These are phyloP conservation scores for Strix uralensis DNA, from an alignment of 2,113 vertebrate species.

Conservation along the genomic window DNA sequence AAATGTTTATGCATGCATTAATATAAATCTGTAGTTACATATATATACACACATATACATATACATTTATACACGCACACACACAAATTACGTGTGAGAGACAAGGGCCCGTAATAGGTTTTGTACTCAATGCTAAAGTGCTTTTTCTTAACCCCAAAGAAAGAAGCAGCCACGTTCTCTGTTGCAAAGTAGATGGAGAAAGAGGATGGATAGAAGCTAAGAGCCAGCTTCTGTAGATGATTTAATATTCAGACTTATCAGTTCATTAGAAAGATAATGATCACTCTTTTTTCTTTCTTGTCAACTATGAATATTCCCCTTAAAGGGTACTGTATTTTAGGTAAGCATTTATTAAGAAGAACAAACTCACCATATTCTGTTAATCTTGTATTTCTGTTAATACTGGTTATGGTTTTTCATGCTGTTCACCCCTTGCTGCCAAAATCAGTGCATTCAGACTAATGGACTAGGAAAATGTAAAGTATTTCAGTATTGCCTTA, in stretches of 20 bases:
- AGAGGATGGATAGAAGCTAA: not conserved
- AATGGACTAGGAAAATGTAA: not conserved
- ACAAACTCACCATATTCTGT: not conserved
- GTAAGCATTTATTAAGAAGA: not conserved
- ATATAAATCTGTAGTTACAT: not conserved
- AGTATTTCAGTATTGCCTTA: not conserved
- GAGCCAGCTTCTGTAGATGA: not conserved
- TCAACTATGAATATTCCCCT: not conserved
- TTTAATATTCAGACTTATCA: not conserved
- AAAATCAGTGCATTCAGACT: not conserved
- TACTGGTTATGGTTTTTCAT: not conserved
- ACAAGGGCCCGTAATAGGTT: rapidly evolving
- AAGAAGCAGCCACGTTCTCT: not conserved
- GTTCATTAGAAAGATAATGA: not conserved
- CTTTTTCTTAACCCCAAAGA: not conserved
- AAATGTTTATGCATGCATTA: not conserved
- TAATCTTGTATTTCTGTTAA: not conserved
- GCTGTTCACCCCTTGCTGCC: not conserved
- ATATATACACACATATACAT: not conserved
- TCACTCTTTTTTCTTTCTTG: not conserved
- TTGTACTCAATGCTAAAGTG: not conserved
- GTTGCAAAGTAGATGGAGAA: not conserved
- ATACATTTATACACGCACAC: no score
- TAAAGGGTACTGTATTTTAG: not conserved
- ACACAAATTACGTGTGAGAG: not conserved